A percentile compares a stretch with the other conserved stretches of the same genome.
Evolutionary conservation across 1,140 invertebrate species (phyloP).

Genomic region (Parasteatoda tepidariorum): DNA sequence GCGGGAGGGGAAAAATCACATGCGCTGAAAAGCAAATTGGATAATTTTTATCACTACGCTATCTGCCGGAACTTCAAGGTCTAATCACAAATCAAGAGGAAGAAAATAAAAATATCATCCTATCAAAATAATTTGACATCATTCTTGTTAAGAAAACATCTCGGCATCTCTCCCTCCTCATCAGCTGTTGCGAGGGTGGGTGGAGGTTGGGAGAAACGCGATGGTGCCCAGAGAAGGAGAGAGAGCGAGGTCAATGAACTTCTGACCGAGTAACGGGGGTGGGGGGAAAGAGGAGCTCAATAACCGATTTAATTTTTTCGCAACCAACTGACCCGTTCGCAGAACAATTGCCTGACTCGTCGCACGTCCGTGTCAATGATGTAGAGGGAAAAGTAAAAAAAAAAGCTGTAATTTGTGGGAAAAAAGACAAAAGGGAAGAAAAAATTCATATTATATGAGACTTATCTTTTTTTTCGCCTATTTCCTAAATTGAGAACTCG

Average conservation of each 20-base stretch:
- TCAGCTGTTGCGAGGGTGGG: slow-evolving; percentile 6
- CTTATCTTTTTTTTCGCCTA: background rate
- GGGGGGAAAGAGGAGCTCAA: slow-evolving; percentile 21
- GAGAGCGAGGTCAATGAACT: slow-evolving; percentile 41
- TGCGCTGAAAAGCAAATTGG: no score
- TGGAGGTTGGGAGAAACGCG: background rate
- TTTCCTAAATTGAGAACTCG: background rate
- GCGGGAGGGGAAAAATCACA: no score
- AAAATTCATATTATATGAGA: slow-evolving; percentile 8
- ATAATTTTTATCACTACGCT: no score
- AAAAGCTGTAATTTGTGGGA: slow-evolving; percentile 4
- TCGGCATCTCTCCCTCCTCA: background rate
- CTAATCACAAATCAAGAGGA: background rate
- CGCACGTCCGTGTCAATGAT: slow-evolving; percentile 6
- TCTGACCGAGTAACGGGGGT: slow-evolving; percentile 44
- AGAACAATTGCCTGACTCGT: slow-evolving; percentile 15
- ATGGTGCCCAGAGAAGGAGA: background rate
- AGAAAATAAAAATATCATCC: background rate
- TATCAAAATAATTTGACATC: background rate
- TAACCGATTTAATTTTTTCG: slow-evolving; percentile 38
- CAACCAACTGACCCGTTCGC: slow-evolving; percentile 25
- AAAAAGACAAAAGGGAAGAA: slow-evolving; percentile 23
- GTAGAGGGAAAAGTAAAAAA: background rate
- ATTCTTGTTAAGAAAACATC: background rate
- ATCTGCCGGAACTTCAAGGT: slow-evolving; percentile 19